These are phyloP conservation scores for Machaerirhynchus nigripectus DNA, from an alignment of 2,113 vertebrate species.

Conservation along the genomic window DNA sequence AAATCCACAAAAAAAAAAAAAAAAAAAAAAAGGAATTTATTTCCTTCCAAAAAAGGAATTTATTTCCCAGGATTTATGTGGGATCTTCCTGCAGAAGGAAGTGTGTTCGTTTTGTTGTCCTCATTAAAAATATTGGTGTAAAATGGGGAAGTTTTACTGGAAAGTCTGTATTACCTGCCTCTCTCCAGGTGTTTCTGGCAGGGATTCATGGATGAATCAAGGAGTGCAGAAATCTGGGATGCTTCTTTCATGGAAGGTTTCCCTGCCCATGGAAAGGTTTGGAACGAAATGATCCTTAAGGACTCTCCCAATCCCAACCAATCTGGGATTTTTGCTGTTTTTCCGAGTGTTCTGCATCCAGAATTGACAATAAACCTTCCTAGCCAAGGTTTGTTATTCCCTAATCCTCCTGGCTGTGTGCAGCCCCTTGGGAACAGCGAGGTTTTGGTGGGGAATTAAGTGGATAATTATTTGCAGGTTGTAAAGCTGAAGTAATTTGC, in stretches of 20 bases:
- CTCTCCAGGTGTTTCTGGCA: background rate
- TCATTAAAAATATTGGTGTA: background rate
- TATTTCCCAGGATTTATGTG: background rate
- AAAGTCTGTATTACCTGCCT: accelerated
- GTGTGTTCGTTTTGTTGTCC: background rate
- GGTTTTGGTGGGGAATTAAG: background rate
- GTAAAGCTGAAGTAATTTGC: background rate
- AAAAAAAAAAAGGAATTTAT: background rate
- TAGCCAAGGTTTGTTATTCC: background rate
- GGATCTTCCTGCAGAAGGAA: background rate
- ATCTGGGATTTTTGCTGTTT: background rate
- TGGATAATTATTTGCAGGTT: background rate
- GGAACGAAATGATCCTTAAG: background rate
- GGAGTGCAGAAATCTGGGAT: background rate
- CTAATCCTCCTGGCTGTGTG: background rate
- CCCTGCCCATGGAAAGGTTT: background rate
- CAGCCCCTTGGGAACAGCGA: background rate
- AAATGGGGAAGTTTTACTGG: background rate
- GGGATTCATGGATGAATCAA: background rate
- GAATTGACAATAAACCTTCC: background rate
- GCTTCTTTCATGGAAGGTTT: background rate
- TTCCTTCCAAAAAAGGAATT: background rate
- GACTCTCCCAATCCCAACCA: background rate
- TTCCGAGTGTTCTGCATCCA: background rate
- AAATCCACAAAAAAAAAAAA: too few relatives aligned